Evolutionary conservation across 2,113 vertebrate genomes (phyloP), one percentile per base, ranked within the genome.

Genomic region (Cariama cristata): DNA sequence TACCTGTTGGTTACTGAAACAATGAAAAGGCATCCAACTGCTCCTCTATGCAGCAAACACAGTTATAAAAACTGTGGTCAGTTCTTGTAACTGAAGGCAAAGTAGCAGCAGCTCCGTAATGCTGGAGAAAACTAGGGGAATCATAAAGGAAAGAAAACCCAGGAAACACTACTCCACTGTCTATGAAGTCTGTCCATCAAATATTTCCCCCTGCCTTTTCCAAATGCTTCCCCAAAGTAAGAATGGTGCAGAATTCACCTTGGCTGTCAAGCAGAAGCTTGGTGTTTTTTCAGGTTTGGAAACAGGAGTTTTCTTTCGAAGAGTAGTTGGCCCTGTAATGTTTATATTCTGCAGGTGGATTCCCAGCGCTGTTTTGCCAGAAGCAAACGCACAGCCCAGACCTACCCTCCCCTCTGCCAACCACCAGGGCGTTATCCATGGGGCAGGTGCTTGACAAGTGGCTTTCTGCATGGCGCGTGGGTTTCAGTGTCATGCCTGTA

Each of bases 391-490:
- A 2, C 7, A 77, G 24, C 45, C 14, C 0, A 0, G n/a, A 33
- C 42, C 23, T 33, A 21, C 42, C 20, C 23, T 50, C 9, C 33
- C 20, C 44, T 59, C 4, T 73, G 28, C 42, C 0, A 1, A 69
- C 12, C 33, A 35, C 32, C 4, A 7, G 49, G 11, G 55, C 0
- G 0, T 82, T 80, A 22, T 32, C 35, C 0, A 0, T 9, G 62
- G 66, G 74, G 88, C 58, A 71, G 47, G 30, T 33, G 2, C 6
- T 16, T 55, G 42, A 60, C 9, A 3, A 12, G n/a, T 5, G 73
- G 35, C 42, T 53, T 63, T 38, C 11, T 69, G 35, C 44, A 12
- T 1, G 2, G 33, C 1, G 7, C 66, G 6, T 8, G 19, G 52
- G 32, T 58, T 23, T 56, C 11, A 8, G 74, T 38, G 14, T 32